Percentiles rank a stretch among this genome's conserved stretches.
phyloP scores from a whole-genome alignment of 2,888 invertebrate genomes.

The Hirtodrosophila histrioides region DNA sequence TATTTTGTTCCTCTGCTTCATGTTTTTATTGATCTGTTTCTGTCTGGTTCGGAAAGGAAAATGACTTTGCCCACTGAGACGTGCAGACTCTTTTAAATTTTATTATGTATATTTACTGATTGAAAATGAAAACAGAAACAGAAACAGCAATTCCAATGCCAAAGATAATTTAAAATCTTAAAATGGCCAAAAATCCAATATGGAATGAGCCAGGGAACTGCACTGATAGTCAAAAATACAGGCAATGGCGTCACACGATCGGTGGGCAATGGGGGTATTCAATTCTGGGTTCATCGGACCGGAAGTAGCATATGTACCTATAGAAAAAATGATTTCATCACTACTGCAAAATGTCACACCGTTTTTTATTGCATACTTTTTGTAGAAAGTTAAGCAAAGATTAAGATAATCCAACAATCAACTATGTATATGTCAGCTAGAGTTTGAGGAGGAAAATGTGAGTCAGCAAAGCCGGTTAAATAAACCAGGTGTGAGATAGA shows the following conservation, averaged over 20 bases:
- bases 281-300: background rate
- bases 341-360: too few relatives aligned
- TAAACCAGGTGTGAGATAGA: too few relatives aligned
- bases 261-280: background rate
- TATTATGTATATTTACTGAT: conserved; percentile 68
- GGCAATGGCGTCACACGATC: conserved; percentile 35
- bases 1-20: conserved; percentile 14
- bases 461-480: too few relatives aligned
- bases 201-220: conserved; percentile 11
- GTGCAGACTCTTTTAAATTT: conserved; percentile 42
- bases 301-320: background rate
- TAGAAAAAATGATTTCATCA: too few relatives aligned
- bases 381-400: conserved; percentile 1
- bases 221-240: conserved; percentile 27
- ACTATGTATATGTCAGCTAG: too few relatives aligned
- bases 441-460: too few relatives aligned
- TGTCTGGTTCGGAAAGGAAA: conserved; percentile 32
- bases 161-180: conserved; percentile 60
- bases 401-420: too few relatives aligned
- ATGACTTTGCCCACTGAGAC: conserved; percentile 26
- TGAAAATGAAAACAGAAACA: conserved; percentile 64
- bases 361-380: conserved; percentile 45
- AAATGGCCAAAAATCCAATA: conserved; percentile 33
- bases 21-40: conserved; percentile 33
- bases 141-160: conserved; percentile 39